phyloP scores from a whole-genome alignment of 2,797 vertebrate genomes.

The Crossoptilon crossoptilon region DNA sequence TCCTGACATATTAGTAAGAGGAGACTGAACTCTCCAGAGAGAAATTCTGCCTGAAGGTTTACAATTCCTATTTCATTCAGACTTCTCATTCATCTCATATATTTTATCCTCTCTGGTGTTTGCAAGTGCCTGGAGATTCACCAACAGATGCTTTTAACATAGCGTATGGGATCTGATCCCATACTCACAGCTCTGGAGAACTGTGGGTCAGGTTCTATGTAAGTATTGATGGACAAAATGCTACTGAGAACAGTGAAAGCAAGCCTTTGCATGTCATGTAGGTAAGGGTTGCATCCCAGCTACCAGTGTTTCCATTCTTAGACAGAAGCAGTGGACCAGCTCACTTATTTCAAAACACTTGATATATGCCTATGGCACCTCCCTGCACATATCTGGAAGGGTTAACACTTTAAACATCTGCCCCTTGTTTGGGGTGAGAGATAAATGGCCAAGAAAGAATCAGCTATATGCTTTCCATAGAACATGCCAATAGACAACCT shows the following conservation, averaged over 20 bases:
- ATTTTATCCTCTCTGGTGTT: conserved; percentile 40
- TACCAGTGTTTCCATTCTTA: background rate
- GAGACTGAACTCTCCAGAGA: conserved; percentile 2
- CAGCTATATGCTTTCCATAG: conserved; percentile 57
- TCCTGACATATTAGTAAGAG: background rate
- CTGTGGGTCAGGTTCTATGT: background rate
- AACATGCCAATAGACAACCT: conserved; percentile 47
- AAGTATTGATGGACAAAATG: background rate
- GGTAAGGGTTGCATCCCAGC: background rate
- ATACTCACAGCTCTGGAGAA: conserved; percentile 1
- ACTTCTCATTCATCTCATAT: conserved; percentile 46
- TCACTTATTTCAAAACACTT: background rate
- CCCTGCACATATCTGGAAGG: background rate
- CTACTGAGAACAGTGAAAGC: background rate
- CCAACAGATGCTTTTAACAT: conserved; percentile 1
- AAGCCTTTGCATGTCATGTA: accelerated
- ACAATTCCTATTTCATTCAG: conserved; percentile 55
- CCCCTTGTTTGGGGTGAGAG: conserved; percentile 16
- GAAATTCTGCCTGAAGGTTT: conserved; percentile 34
- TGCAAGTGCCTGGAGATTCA: conserved; percentile 41
- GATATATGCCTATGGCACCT: background rate
- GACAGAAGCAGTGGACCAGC: background rate
- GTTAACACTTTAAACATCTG: conserved; percentile 43
- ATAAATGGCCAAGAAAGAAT: conserved; percentile 54
- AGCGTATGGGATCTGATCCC: conserved; percentile 4